A percentile compares a stretch with the other conserved stretches of the same genome.
Conservation (phyloP, 2,888 invertebrate species). For the Brachynemurus nebulosus region DNA sequence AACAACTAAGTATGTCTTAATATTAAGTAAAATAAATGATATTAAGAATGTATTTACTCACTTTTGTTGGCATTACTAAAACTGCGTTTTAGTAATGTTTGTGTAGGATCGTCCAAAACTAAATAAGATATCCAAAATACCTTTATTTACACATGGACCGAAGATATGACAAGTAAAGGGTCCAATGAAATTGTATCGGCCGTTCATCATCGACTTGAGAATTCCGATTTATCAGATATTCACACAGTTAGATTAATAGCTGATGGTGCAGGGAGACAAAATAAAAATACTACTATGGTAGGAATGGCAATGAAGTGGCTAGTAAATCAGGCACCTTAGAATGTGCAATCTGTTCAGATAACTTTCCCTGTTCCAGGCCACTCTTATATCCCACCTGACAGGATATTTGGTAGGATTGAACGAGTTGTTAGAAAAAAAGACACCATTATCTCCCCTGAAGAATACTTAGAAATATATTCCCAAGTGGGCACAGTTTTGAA, state of each 20-base stretch:
- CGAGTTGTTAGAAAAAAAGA: conserved; percentile 16
- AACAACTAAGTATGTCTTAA: too few relatives aligned
- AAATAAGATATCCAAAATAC: too few relatives aligned
- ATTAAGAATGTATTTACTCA: too few relatives aligned
- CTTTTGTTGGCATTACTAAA: too few relatives aligned
- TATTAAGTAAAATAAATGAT: too few relatives aligned
- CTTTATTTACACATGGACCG: too few relatives aligned
- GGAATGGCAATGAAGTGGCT: conserved; percentile 21
- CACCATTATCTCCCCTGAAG: conserved; percentile 14
- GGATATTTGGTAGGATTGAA: conserved; percentile 22
- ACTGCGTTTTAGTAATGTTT: too few relatives aligned
- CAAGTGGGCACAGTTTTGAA: conserved; percentile 14
- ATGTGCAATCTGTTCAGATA: conserved; percentile 16
- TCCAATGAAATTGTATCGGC: conserved; percentile 22
- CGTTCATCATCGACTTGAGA: conserved; percentile 18
- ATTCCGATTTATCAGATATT: conserved; percentile 12
- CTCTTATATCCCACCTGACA: conserved; percentile 21
- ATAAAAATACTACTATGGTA: conserved; percentile 23
- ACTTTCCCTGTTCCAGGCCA: conserved; percentile 22
- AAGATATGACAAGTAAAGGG: conserved; percentile 17
- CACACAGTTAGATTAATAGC: conserved; percentile 16
- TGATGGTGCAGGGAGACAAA: conserved; percentile 20
- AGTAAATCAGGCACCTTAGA: conserved; percentile 10
- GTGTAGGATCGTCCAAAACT: too few relatives aligned
- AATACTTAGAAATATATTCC: conserved; percentile 15